Base-by-base conservation (phyloP, 1,140 invertebrate species). In the Fragariocoptes setiger region DNA sequence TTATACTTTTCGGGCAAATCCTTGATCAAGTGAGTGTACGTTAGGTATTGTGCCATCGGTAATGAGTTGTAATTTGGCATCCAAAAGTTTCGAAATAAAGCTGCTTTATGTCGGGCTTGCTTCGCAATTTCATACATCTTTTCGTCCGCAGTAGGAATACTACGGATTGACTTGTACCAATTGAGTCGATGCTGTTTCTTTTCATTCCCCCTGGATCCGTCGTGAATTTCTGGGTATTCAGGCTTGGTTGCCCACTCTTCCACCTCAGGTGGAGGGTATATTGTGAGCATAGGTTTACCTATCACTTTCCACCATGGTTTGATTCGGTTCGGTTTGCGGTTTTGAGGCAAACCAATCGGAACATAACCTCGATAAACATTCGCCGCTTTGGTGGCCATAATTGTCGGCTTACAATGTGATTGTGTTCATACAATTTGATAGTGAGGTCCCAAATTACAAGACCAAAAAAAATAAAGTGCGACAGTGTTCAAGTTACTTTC, bases 101-200 rank as follows among this genome's bases (percentile, higher is more conserved):
- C 51, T 20, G 62, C 64, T 46, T 63, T 64, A 61, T 66, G 79
- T 4, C 76, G 74, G 55, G 76, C 79, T 53, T 71, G 76, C 38
- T 65, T 62, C 37, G 71, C 70, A 65, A 79, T 70, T 50, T 71
- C 72, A 37, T 75, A 67, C 41, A 74, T 60, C 54, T 82, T 82
- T 57, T 78, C 73, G 56, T 80, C 76, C 0, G 76, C 63, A 1
- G 72, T 75, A 37, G 67, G 59, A 25, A 74, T 46, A 4, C 58
- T 51, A 49, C 65, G 63, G 18, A 78, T 65, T 48, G 66, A 59
- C 19, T 72, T 56, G 49, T 68, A 53, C 51, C 62, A 56, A 2
- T 52, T 43, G 46, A 63, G 37, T 4, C 50, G 39, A 15, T 41
- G 35, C 19, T 49, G 41, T 20, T 36, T 44, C 25, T 38, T 40